phyloP scores from a whole-genome alignment of 2,888 invertebrate genomes.

The Monochamus alternatus region DNA sequence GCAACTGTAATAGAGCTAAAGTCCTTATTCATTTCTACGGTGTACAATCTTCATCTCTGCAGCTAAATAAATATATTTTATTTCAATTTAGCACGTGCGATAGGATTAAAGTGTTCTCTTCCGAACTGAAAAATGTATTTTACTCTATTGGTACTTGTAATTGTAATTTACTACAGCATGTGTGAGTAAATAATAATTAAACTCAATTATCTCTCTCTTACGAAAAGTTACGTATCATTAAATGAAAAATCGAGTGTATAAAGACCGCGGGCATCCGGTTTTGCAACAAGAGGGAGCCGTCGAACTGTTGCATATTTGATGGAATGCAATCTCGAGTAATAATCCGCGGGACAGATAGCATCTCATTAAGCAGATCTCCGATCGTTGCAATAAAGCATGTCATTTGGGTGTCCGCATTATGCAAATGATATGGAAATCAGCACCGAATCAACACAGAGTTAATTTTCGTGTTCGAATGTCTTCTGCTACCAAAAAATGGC shows the following conservation, averaged over 20 bases:
- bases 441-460: background rate
- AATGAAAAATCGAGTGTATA: background rate
- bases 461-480: conserved; percentile 19
- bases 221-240: too few species aligned
- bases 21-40: too few species aligned
- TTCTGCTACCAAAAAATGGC: background rate
- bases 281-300: conserved; percentile 23
- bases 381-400: conserved; percentile 41
- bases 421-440: conserved; percentile 39
- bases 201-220: too few species aligned
- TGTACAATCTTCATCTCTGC: too few species aligned
- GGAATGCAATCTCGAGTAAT: conserved; percentile 22
- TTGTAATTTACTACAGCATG: too few species aligned
- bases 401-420: conserved; percentile 35
- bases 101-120: too few species aligned
- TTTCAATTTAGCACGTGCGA: too few species aligned
- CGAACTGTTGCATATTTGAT: conserved; percentile 29
- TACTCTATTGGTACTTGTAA: too few species aligned
- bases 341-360: conserved; percentile 37
- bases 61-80: too few species aligned
- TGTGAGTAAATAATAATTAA: too few species aligned
- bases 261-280: conserved; percentile 26
- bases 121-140: too few species aligned
- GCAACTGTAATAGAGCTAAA: too few species aligned
- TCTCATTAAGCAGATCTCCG: conserved; percentile 38